Conservation (phyloP, 2,888 invertebrate genomes). For the Euplexia lucipara region DNA sequence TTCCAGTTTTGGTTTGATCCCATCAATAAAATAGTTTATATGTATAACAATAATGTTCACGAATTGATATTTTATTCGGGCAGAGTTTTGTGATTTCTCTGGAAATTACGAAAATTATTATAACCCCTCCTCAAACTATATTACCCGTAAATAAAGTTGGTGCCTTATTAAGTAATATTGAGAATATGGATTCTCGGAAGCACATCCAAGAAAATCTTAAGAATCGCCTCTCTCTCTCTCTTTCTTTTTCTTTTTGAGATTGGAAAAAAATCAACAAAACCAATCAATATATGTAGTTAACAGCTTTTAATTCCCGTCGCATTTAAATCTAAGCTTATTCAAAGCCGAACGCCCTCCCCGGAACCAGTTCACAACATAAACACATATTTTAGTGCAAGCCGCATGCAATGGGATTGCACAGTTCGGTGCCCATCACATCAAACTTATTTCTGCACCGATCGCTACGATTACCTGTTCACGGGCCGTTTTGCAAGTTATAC, state of each 20-base stretch:
- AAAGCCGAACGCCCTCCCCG: conserved; percentile 19
- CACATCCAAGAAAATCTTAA: too few species aligned
- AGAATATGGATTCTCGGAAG: too few species aligned
- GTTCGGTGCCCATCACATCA: conserved; percentile 76
- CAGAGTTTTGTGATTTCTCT: conserved; percentile 21
- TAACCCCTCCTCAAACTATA: neutral
- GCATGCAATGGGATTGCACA: conserved; percentile 65
- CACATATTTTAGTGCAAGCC: conserved; percentile 47
- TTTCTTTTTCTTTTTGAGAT: too few species aligned
- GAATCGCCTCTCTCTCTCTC: too few species aligned
- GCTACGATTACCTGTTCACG: conserved; percentile 81
- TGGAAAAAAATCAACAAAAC: conserved; percentile 6
- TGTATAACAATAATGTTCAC: conserved; percentile 59
- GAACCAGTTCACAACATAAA: conserved; percentile 33
- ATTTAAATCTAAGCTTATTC: conserved; percentile 49
- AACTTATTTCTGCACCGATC: conserved; percentile 83
- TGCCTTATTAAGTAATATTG: neutral
- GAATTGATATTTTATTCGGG: conserved; percentile 52
- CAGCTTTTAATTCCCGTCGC: conserved; percentile 33
- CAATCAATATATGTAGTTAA: conserved; percentile 36
- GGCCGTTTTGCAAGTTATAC: conserved; percentile 78
- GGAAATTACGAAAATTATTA: conserved; percentile 30
- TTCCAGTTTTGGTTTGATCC: conserved; percentile 78
- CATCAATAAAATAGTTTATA: conserved; percentile 71
- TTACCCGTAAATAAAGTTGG: neutral